Evolutionary conservation across 2,113 vertebrate species (phyloP), one percentile per base, ranked within the genome.

Genomic region (Pseudorectes ferrugineus): DNA sequence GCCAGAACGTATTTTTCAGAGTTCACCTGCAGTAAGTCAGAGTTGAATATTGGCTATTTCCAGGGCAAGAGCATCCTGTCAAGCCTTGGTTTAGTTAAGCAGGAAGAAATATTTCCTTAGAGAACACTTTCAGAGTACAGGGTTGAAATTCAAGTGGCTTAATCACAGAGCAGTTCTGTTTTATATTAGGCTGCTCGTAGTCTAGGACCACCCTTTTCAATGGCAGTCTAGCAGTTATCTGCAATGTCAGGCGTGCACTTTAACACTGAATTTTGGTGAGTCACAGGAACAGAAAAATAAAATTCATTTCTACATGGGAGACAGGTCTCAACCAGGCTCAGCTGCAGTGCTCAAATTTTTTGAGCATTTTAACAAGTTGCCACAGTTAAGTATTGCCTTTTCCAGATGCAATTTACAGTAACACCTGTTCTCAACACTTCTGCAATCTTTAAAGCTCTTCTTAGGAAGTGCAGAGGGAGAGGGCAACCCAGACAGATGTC

Each of bases 381-480:
- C 25, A 45, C 18, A 46, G 11, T 38, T 14, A 8, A 59, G 6
- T 38, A 49, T 13, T 57, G 12, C 16, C 20, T 70, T 83, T 76
- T 91, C 20, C 20, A 42, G 38, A 19, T 14, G 2, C 12, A 62
- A 22, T 25, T 49, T 49, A 54, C 13, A 43, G 24, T 24, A 68
- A 35, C 9, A 22, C 6, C 20, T 10, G 2, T 52, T 86, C 11
- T 73, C 18, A 59, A 25, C 28, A 38, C 36, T 95, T 99, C 97
- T 23, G 97, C 97, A 58, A 98, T 97, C 88, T 98, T 98, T 40
- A 98, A 99, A 36, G 97, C 97, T 85, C 98, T 97, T 33, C 98
- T 97, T 67, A 99, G 98, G 67, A 99, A 99, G 90, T 98, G 98
- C 7, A 98, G 95, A 20, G 98, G 97, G 8, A 99, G 96, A 46